Percentiles rank a stretch among this genome's conserved stretches.
Conservation (phyloP, 2,797 vertebrate species). For the Poeciliopsis turneri region DNA sequence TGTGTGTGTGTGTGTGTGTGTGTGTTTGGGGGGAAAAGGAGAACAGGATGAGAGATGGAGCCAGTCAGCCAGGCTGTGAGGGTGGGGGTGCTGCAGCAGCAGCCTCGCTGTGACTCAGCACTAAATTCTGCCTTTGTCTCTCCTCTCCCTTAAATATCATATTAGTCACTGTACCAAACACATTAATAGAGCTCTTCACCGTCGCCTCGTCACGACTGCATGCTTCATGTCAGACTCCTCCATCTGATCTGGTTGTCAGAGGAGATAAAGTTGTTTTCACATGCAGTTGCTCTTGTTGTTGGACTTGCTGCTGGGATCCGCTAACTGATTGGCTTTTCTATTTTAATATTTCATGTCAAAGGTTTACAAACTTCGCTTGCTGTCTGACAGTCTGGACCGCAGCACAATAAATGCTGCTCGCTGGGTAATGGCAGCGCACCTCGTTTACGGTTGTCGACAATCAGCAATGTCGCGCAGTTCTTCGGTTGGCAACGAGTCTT, state of each 20-base stretch:
- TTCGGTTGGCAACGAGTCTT: too few relatives aligned
- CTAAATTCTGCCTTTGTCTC: conserved; percentile 54
- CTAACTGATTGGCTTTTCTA: background rate
- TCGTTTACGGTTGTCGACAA: background rate
- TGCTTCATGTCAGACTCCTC: conserved; percentile 14
- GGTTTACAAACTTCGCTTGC: background rate
- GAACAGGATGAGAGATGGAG: conserved; percentile 55
- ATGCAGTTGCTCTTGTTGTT: background rate
- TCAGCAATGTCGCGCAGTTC: too few relatives aligned
- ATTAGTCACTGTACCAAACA: conserved; percentile 56
- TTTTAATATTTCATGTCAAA: background rate
- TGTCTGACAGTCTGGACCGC: background rate
- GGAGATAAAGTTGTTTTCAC: background rate
- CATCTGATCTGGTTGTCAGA: conserved; percentile 6
- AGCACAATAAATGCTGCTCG: background rate
- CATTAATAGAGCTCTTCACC: conserved; percentile 32
- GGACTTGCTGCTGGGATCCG: background rate
- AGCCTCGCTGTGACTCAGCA: conserved; percentile 79
- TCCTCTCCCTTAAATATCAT: conserved; percentile 53
- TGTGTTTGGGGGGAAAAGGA: conserved; percentile 32
- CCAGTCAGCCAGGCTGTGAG: conserved; percentile 38
- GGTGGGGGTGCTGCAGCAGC: conserved; percentile 45
- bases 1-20: background rate
- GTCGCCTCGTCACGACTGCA: conserved; percentile 36
- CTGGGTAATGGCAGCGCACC: background rate